These are phyloP conservation scores for Epirrita christyi DNA, from an alignment of 2,888 invertebrate genomes.

Conservation along the genomic window DNA sequence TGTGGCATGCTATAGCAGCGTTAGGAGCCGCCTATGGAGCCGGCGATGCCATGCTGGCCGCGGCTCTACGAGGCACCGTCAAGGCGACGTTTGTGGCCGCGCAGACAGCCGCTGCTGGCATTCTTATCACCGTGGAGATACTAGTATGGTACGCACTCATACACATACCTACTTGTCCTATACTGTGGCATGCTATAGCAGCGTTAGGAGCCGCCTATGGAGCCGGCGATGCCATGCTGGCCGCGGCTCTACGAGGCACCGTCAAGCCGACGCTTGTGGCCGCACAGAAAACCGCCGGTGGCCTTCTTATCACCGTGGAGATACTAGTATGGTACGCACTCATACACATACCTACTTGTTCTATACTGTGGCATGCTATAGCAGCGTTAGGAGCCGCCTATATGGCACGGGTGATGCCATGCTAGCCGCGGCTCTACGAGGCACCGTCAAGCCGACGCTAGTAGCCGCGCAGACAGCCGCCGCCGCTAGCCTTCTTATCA, in stretches of 20 bases:
- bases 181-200: too few species aligned
- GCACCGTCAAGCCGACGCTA: constrained; percentile 55
- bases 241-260: constrained; percentile 63
- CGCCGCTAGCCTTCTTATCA: constrained; percentile 67
- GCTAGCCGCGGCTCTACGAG: constrained; percentile 65
- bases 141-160: constrained; percentile 62
- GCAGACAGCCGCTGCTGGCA: constrained; percentile 62
- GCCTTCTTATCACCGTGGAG: constrained; percentile 68
- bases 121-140: constrained; percentile 73
- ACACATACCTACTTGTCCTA: too few species aligned
- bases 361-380: too few species aligned
- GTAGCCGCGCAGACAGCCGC: constrained; percentile 57
- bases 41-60: constrained; percentile 70
- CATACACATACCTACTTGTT: too few species aligned
- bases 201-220: constrained; percentile 74
- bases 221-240: constrained; percentile 70
- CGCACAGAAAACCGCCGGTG: constrained; percentile 61
- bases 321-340: constrained; percentile 69
- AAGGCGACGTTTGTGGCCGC: constrained; percentile 53
- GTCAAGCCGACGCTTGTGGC: constrained; percentile 53
- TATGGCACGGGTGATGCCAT: constrained; percentile 74
- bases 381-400: constrained; percentile 73
- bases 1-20: too few species aligned
- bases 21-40: constrained; percentile 72
- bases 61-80: constrained; percentile 60